Evolutionary conservation across 2,113 vertebrate genomes (phyloP), one percentile per base, ranked within the genome.

Genomic region (Carassius gibelio): DNA sequence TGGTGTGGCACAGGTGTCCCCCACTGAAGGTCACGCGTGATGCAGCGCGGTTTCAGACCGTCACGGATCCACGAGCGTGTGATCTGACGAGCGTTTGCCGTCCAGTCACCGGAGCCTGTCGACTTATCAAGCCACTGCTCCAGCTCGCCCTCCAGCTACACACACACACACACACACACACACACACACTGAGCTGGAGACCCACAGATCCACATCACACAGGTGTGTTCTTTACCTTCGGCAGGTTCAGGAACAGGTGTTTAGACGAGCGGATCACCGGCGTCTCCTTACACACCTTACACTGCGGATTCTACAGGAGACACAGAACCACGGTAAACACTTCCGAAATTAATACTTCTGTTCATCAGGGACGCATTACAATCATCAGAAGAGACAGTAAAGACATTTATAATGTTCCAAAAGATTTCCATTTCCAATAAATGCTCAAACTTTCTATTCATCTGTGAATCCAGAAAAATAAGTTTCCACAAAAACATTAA

Each of bases 221-320:
- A 48, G 66, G 66, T 36, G 38, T 6, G 10, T 8, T 50, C 90
- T 1, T 55, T 72, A 94, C 98, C 95, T 97, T 97, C 78, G 98
- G 98, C 36, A 99, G 92, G 88, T 99, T 95, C 89, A 99, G 91
- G 89, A 99, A 99, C n/a, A 99, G 94, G 85, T 99, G 98, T 88
- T 90, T 94, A 19, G 97, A 98, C 45, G 96, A 94, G 66, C 89
- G 94, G 79, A 97, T 94, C 82, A 95, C 91, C 3, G 98, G 98
- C 84, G 94, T 88, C 0, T 94, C 90, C 5, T 87, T 93, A 89
- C 98, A 99, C 72, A 98, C 89, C 89, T 98, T 99, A 93, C 98
- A 99, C 87, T 96, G 96, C 0, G 98, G 98, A 45, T 94, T 94
- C 98, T 99, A 86, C 10, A 90, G 14, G 68, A 23, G 50, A 59